phyloP scores from a whole-genome alignment of 2,888 invertebrate genomes.

The Oscheius sp. region DNA sequence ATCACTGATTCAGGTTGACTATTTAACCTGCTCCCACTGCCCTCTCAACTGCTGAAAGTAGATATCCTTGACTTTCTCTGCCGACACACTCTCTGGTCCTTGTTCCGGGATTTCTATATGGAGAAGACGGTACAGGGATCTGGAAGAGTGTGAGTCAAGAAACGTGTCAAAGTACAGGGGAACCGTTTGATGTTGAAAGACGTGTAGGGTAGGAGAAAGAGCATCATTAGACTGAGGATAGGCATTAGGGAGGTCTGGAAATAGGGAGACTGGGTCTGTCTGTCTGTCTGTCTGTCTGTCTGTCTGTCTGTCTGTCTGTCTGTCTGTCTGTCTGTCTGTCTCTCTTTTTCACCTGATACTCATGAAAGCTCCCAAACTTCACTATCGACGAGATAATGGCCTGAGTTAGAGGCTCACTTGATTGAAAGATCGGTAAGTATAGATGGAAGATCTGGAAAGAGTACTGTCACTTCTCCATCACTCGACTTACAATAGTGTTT shows the following conservation, averaged over 20 bases:
- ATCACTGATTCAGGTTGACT: too few species aligned
- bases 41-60: slow-evolving; percentile 32
- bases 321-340: too few species aligned
- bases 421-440: slow-evolving; percentile 11
- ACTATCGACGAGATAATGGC: slow-evolving; percentile 5
- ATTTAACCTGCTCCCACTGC: slow-evolving; percentile 22
- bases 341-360: slow-evolving; percentile 9
- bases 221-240: slow-evolving; percentile 29
- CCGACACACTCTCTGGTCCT: slow-evolving; percentile 9
- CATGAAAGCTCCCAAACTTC: slow-evolving; percentile 24
- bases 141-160: neutral
- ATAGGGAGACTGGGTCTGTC: too few species aligned
- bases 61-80: slow-evolving; percentile 30
- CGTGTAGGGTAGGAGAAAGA: slow-evolving; percentile 20
- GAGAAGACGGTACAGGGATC: slow-evolving; percentile 16
- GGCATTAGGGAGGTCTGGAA: slow-evolving; percentile 32
- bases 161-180: neutral
- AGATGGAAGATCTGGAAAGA: slow-evolving; percentile 19
- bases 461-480: too few species aligned
- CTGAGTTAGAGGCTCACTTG: neutral
- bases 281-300: too few species aligned
- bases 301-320: too few species aligned
- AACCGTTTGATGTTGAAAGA: slow-evolving; percentile 23
- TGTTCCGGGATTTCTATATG: neutral
- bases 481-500: slow-evolving; percentile 10